Evolutionary conservation across 2,113 vertebrate genomes (phyloP), one percentile per base, ranked within the genome.

Genomic region (Spermophilus dauricus): DNA sequence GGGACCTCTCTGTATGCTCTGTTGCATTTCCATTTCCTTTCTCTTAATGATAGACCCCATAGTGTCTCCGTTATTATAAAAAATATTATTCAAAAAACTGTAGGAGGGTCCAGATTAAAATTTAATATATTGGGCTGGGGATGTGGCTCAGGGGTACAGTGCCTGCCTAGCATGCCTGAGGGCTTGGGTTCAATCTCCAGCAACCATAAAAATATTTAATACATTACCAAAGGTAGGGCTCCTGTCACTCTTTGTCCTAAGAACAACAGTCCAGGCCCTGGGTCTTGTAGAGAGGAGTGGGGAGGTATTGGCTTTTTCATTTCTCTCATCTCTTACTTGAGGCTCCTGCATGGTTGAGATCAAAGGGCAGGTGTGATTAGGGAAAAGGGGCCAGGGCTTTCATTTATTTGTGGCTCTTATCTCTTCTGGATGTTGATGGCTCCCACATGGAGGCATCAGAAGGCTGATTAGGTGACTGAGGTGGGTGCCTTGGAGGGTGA

Each of bases 211-310:
- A 58, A 89, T 37, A 91, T 4, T 0, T 34, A 70, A 24, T n/a
- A 10, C 34, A 8, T 48, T 37, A 48, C 26, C 56, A 80, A 32
- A 56, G 53, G 69, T 34, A 80, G 45, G 16, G 30, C 9, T 88
- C 28, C 34, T 37, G 2, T 30, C 58, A 28, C 28, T 11, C 8
- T 63, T 11, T 77, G 39, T 13, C 16, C 48, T 17, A 16, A 28
- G 2, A 77, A 37, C 32, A 77, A 37, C 32, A 39, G 20, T 84
- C 7, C 12, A 37, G 34, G 53, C 11, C n/a, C 72, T 0, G 69
- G 18, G 24, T 18, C 75, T 63, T n/a, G 4, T 2, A 26, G 37
- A 48, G 12, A 28, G 1, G 9, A 56, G 4, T 2, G 11, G 0
- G 24, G 4, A 11, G 9, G 14, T 1, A 14, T 34, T 83, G 53